Evolutionary conservation across 2,113 vertebrate genomes (phyloP).

Genomic region (Colaptes auratus): DNA sequence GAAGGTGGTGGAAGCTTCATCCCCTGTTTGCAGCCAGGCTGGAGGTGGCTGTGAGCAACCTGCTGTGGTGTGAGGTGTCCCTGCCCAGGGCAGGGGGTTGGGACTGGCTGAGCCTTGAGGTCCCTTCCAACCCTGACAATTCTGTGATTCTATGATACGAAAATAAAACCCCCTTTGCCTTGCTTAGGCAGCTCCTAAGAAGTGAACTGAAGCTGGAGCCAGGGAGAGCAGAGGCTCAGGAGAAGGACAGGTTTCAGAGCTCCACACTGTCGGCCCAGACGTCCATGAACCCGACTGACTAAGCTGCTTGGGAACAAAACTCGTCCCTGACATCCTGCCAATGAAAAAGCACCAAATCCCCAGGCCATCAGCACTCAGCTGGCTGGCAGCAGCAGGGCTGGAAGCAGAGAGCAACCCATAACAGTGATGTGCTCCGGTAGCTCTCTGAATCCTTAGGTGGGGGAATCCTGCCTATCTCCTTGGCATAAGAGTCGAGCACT

Average conservation of each 20-base stretch:
- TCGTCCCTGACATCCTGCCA: conserved; percentile 19
- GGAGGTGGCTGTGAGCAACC: too few species aligned
- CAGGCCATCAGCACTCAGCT: neutral
- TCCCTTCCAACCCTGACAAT: too few species aligned
- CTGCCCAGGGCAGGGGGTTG: too few species aligned
- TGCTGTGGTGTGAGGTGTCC: too few species aligned
- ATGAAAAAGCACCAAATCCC: neutral
- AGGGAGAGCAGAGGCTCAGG: neutral
- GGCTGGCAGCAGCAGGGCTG: neutral
- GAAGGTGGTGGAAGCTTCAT: too few species aligned
- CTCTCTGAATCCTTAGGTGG: neutral
- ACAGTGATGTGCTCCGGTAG: neutral
- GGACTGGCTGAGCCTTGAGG: too few species aligned
- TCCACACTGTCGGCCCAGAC: neutral
- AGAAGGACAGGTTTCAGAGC: neutral
- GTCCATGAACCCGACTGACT: neutral
- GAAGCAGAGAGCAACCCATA: neutral
- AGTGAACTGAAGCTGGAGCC: neutral
- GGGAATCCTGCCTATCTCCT: neutral
- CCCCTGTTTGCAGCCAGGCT: too few species aligned
- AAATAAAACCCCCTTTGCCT: neutral
- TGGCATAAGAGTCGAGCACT: neutral
- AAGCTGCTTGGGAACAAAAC: conserved; percentile 36
- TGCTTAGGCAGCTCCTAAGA: neutral
- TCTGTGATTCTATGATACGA: too few species aligned